A percentile compares a stretch with the other conserved stretches of the same genome.
Evolutionary conservation across 1,140 invertebrate genomes (phyloP).

Genomic region (Pemphigus obesinymphae): DNA sequence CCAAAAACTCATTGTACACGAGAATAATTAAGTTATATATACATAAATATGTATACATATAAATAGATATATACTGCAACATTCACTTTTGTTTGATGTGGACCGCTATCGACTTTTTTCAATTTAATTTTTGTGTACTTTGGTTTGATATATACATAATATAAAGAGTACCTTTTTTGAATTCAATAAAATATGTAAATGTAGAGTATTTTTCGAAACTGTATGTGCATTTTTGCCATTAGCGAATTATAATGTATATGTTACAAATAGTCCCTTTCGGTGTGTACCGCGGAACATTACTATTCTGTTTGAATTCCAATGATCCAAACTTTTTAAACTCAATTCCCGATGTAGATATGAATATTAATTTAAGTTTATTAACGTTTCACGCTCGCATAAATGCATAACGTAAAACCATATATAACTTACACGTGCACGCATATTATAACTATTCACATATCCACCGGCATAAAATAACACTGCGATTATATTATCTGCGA

Average conservation of each 20-base stretch:
- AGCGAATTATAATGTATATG: too few relatives aligned
- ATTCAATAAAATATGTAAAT: slow-evolving; percentile 11
- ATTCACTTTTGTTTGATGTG: not conserved
- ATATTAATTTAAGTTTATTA: not conserved
- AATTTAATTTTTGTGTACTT: not conserved
- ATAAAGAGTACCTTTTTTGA: not conserved
- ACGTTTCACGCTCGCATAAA: not conserved
- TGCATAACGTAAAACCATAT: too few relatives aligned
- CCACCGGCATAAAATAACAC: too few relatives aligned
- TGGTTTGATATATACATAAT: not conserved
- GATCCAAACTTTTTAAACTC: not conserved
- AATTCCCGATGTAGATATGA: not conserved
- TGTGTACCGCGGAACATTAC: not conserved
- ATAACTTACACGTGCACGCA: not conserved
- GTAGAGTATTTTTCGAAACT: not conserved
- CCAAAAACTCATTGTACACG: not conserved
- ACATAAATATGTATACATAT: not conserved
- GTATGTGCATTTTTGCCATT: too few relatives aligned
- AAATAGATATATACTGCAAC: too few relatives aligned
- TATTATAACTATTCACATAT: not conserved
- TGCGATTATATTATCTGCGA: not conserved
- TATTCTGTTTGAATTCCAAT: not conserved
- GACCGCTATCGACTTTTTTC: not conserved
- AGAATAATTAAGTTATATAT: not conserved
- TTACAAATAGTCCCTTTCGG: not conserved